A percentile compares a stretch with the other conserved stretches of the same genome.
phyloP scores from a whole-genome alignment of 1,140 invertebrate species.

The Trachelipus rathkii region DNA sequence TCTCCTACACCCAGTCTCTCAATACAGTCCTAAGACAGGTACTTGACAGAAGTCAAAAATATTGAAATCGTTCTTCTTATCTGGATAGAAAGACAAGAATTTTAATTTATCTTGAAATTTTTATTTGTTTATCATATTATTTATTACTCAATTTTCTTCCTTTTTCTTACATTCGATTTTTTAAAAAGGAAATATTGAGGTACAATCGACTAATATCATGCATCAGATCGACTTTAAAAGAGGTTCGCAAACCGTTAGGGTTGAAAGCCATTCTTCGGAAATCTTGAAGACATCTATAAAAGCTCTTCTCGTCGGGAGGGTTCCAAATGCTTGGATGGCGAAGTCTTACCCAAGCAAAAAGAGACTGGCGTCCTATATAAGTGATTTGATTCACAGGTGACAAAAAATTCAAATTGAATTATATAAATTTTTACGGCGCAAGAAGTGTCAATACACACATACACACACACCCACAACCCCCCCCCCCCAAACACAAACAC shows the following conservation, averaged over 20 bases:
- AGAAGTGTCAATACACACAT: too few species aligned
- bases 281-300: conserved; percentile 55
- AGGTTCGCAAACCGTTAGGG: conserved; percentile 56
- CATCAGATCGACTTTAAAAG: conserved; percentile 51
- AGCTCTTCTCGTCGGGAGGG: conserved; percentile 54
- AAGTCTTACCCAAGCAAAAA: conserved; percentile 56
- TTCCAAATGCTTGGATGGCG: conserved; percentile 53
- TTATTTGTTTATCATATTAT: too few species aligned
- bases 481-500: too few species aligned
- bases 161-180: conserved; percentile 3
- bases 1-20: conserved; percentile 56
- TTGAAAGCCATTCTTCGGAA: conserved; percentile 56
- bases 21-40: conserved; percentile 57
- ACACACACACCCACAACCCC: too few species aligned
- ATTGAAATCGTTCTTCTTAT: too few species aligned
- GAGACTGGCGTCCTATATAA: conserved; percentile 55
- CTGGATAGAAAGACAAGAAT: too few species aligned
- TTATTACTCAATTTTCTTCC: too few species aligned
- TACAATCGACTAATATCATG: conserved; percentile 53
- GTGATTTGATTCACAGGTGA: conserved; percentile 54
- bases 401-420: too few species aligned
- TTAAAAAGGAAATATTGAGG: conserved; percentile 52
- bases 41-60: too few species aligned
- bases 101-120: background rate
- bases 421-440: too few species aligned